Evolutionary conservation across 2,797 vertebrate genomes (phyloP), one percentile per base, ranked within the genome.

Genomic region (Crocidura indochinensis): DNA sequence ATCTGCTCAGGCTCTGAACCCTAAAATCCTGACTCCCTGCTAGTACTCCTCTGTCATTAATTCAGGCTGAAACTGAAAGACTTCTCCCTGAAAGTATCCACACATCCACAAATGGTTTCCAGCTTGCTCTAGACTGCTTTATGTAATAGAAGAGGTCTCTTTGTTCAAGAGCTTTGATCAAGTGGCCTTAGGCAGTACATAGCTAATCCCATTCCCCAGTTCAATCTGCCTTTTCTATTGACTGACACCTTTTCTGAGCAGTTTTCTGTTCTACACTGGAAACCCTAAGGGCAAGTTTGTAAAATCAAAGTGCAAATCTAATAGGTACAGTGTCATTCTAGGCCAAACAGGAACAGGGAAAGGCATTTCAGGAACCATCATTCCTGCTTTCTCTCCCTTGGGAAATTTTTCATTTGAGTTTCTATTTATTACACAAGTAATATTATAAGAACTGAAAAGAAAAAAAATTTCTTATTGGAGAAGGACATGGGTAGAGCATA

Each of bases 121-220:
- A 22, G 62, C 67, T 91, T 5, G 1, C 51, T 91, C 72, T 91
- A 15, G 2, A 38, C 20, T 76, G 46, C 12, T 0, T 84, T 60
- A 26, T n/a, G 4, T 49, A 85, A 75, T 27, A 90, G 75, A 27
- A 29, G 75, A 88, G 78, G 12, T 80, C 67, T 78, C 65, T 93
- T 85, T 78, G 51, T 88, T 84, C 49, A 46, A 75, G 75, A 85
- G 68, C 89, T 96, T 94, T 94, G 92, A 93, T 96, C 91, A 93
- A 80, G 60, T 62, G 89, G 84, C 95, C 93, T 84, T 60, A 92
- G 89, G 95, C 89, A 91, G 62, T 93, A 91, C 88, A 91, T 7
- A 49, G 76, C 49, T 93, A 83, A 76, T 72, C 79, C 88, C 74
- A 38, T 81, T 86, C 94, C 60, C 44, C 6, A 2, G 60, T 80